Evolutionary conservation across 1,140 invertebrate genomes (phyloP).

Genomic region (Euwallacea fornicatus): DNA sequence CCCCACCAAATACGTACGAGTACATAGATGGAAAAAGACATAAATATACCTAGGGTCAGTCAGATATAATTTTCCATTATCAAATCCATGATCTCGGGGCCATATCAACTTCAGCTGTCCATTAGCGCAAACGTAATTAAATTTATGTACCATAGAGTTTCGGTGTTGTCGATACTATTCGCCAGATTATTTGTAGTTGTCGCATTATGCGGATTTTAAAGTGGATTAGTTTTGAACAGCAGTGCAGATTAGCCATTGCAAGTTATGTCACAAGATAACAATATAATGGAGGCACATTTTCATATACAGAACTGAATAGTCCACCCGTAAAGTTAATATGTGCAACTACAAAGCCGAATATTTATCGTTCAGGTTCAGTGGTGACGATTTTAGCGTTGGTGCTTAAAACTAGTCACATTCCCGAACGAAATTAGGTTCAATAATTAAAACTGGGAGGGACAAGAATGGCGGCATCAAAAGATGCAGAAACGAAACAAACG

Average conservation of each 20-base stretch:
- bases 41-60: too few species aligned
- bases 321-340: too few species aligned
- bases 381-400: too few species aligned
- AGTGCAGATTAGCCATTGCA: constrained; percentile 15
- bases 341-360: too few species aligned
- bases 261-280: constrained; percentile 25
- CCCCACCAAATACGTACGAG: too few species aligned
- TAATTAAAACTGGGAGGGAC: constrained; percentile 23
- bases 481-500: constrained; percentile 33
- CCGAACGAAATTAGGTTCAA: constrained; percentile 14
- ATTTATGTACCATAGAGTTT: constrained; percentile 26
- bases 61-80: neutral
- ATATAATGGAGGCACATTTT: constrained; percentile 6
- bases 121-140: constrained; percentile 9
- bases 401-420: too few species aligned
- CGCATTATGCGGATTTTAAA: constrained; percentile 33
- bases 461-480: constrained; percentile 17
- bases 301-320: constrained; percentile 2
- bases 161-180: constrained; percentile 16
- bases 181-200: constrained; percentile 29
- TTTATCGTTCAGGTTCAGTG: too few species aligned
- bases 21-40: too few species aligned
- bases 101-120: constrained; percentile 2
- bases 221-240: constrained; percentile 27
- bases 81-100: neutral